Percentiles rank a stretch among this genome's conserved stretches.
These are phyloP conservation scores for Drosophila oshimai DNA, from an alignment of 1,140 invertebrate genomes.

Conservation along the genomic window DNA sequence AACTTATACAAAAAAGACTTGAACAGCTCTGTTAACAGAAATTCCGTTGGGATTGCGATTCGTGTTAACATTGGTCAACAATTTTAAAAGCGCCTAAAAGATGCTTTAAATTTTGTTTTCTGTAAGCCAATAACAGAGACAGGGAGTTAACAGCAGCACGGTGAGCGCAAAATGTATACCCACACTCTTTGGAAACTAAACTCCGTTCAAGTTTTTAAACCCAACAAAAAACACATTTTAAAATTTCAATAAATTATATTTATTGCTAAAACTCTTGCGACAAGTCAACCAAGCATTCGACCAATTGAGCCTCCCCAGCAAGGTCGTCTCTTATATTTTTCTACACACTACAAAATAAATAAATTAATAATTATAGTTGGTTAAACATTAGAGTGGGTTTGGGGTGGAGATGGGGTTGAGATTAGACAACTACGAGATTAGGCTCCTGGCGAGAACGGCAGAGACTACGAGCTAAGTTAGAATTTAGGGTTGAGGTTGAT, in stretches of 20 bases:
- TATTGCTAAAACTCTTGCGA: constrained; percentile 56
- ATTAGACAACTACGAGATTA: constrained; percentile 50
- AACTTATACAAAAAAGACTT: not conserved
- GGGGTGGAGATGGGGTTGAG: constrained; percentile 8
- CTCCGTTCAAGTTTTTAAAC: not conserved
- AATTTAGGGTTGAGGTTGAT: not conserved
- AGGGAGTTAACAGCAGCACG: not conserved
- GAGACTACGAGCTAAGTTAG: constrained; percentile 49
- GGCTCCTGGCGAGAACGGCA: constrained; percentile 29
- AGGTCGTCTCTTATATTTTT: constrained; percentile 10
- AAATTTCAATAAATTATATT: constrained; percentile 58
- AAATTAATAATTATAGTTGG: constrained; percentile 66
- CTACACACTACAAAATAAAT: constrained; percentile 72
- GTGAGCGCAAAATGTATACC: not conserved
- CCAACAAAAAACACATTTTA: not conserved
- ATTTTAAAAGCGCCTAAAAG: constrained; percentile 34
- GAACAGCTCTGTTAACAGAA: not conserved
- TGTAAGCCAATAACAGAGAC: not conserved
- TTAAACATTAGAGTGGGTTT: constrained; percentile 49
- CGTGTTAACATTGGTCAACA: not conserved
- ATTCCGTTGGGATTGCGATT: not conserved
- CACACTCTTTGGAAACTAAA: too few species aligned
- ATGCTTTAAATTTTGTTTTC: not conserved
- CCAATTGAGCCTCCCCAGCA: constrained; percentile 27
- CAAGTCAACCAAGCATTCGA: constrained; percentile 21